phyloP scores from a whole-genome alignment of 2,797 vertebrate species.

The Ambastaia sidthimunki region DNA sequence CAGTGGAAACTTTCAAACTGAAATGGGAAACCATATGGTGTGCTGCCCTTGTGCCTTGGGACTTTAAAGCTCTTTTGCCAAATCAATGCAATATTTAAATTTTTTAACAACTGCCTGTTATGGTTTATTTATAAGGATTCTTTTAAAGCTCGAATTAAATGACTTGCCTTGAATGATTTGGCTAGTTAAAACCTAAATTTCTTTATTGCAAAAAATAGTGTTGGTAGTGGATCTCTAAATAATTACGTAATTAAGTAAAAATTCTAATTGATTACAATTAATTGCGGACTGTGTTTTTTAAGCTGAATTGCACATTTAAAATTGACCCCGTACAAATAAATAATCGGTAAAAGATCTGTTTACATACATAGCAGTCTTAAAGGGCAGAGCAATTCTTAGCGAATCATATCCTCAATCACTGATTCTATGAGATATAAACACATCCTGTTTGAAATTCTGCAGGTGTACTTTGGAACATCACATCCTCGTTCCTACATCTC shows the following conservation, averaged over 20 bases:
- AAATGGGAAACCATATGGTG: slow-evolving; percentile 36
- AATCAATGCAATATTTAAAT: slow-evolving; percentile 20
- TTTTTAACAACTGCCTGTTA: background rate
- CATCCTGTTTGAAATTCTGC: slow-evolving; percentile 19
- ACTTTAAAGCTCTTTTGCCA: slow-evolving; percentile 9
- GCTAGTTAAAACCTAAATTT: background rate
- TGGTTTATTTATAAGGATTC: slow-evolving; percentile 25
- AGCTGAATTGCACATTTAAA: background rate
- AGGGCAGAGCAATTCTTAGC: background rate
- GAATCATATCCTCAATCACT: background rate
- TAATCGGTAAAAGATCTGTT: background rate
- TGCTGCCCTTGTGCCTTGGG: background rate
- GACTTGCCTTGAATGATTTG: background rate
- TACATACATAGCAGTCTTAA: background rate
- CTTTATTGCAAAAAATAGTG: background rate
- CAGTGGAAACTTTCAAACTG: slow-evolving; percentile 15
- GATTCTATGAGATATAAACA: background rate
- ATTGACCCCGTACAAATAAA: background rate
- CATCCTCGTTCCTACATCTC: slow-evolving; percentile 98
- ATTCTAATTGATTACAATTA: too few species aligned
- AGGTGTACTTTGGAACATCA: slow-evolving; percentile 98
- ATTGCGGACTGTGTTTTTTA: too few species aligned
- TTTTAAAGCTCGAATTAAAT: background rate
- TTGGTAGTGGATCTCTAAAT: background rate
- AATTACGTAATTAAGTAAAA: too few species aligned